A percentile compares a stretch with the other conserved stretches of the same genome.
Evolutionary conservation across 1,140 invertebrate species (phyloP).

Genomic region (Drosophila insularis): DNA sequence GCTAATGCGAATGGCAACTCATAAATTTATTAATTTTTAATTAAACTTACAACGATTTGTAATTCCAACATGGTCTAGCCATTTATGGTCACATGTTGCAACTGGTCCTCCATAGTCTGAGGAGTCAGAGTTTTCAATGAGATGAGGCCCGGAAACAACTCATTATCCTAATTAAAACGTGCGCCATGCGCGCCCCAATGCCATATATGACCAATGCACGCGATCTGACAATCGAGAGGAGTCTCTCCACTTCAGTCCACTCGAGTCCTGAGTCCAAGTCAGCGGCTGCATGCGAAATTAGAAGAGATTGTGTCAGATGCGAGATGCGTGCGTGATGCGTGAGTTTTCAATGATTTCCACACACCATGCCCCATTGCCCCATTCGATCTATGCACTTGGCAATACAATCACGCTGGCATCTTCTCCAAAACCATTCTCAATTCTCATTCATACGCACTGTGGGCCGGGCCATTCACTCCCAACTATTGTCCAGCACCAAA

Average conservation of each 20-base stretch:
- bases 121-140: conserved; percentile 16
- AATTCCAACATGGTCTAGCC: conserved; percentile 67
- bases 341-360: conserved; percentile 7
- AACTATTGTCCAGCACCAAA: conserved; percentile 51
- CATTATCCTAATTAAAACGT: conserved; percentile 82
- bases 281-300: conserved; percentile 75
- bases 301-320: conserved; percentile 42
- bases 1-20: conserved; percentile 76
- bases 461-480: conserved; percentile 52
- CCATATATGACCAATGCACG: conserved; percentile 79
- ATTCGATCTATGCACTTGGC: background rate
- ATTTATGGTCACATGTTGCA: conserved; percentile 58
- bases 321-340: conserved; percentile 41
- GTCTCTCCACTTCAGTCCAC: background rate
- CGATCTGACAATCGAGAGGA: conserved; percentile 74
- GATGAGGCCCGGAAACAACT: conserved; percentile 79
- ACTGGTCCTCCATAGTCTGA: conserved; percentile 30
- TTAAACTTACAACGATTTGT: conserved; percentile 79
- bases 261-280: conserved; percentile 33
- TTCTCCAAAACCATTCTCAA: conserved; percentile 31
- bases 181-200: conserved; percentile 73
- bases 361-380: background rate
- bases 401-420: conserved; percentile 37
- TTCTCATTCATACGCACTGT: conserved; percentile 74
- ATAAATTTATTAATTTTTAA: conserved; percentile 82